Evolutionary conservation across 2,113 vertebrate genomes (phyloP).

Genomic region (Antechinus stuartii): DNA sequence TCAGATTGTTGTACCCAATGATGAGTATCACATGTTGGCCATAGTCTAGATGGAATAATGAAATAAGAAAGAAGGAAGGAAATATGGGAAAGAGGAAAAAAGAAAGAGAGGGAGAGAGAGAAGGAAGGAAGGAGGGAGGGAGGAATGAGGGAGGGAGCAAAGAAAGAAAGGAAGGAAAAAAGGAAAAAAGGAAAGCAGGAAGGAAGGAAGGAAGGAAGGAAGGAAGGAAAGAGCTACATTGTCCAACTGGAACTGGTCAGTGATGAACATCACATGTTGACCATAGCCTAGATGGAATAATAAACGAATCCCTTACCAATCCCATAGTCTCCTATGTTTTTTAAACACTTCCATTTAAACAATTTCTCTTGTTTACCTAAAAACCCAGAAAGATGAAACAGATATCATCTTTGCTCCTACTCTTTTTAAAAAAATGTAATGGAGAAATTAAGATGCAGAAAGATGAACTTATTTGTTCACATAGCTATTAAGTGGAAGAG

Average conservation of each 20-base stretch:
- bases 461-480: background rate
- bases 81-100: too few relatives aligned
- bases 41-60: background rate
- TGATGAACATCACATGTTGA: too few relatives aligned
- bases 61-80: background rate
- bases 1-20: background rate
- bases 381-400: background rate
- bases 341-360: background rate
- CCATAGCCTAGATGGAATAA: too few relatives aligned
- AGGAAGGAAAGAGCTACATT: too few relatives aligned
- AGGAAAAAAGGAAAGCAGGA: too few relatives aligned
- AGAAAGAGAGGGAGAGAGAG: too few relatives aligned
- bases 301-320: background rate
- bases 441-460: background rate
- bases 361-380: background rate
- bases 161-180: too few relatives aligned
- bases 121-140: too few relatives aligned
- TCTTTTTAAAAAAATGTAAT: background rate
- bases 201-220: too few relatives aligned
- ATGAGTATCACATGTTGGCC: background rate
- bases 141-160: too few relatives aligned
- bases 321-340: background rate
- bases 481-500: background rate
- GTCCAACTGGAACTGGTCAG: too few relatives aligned
- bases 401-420: background rate